Base-by-base conservation (phyloP, 2,888 invertebrate species). In the Caenorhabditis auriculariae region DNA sequence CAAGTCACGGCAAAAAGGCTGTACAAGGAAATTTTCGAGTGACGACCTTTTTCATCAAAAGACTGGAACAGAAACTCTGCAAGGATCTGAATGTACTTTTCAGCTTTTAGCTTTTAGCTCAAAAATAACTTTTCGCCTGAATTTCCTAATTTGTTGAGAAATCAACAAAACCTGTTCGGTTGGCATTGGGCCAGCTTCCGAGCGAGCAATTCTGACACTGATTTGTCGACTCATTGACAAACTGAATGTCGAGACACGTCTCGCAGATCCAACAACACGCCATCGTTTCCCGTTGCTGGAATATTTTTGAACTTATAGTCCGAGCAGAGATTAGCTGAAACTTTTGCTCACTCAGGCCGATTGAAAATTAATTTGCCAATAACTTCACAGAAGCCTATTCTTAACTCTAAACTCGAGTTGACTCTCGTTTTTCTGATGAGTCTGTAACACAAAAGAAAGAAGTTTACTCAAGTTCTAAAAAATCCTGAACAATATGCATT, bases 231-330 rank as follows among this genome's bases (percentile, higher is more conserved):
- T 75, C 60, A 57, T 85, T 82, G 44, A 88, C 83, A 75, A 86
- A 86, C 80, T 88, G 87, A 63, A 87, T 86, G 60, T 86, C 84
- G 62, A 86, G 85, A 83, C 90, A 90, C 4, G 85, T 83, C 27
- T 87, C 87, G 82, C 90, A 90, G 42, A 87, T 87, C 90, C 90
- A 90, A 83, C 90, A 90, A 81, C 90, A 90, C 80, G 87, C 86
- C 65, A 86, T 85, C 67, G 80, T 80, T 46, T 78, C 73, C 19
- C 80, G 57, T 65, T 77, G 64, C 74, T 77, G 54, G 46, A 78
- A 58, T n/a, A n/a, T n/a, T n/a, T n/a, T n/a, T n/a, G n/a, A n/a
- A n/a, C n/a, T n/a, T n/a, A n/a, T n/a, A n/a, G n/a, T n/a, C n/a
- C n/a, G n/a, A n/a, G n/a, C n/a, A n/a, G n/a, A n/a, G n/a, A n/a